Conservation (phyloP, 1,140 invertebrate species). For the Saccostrea cuccullata region DNA sequence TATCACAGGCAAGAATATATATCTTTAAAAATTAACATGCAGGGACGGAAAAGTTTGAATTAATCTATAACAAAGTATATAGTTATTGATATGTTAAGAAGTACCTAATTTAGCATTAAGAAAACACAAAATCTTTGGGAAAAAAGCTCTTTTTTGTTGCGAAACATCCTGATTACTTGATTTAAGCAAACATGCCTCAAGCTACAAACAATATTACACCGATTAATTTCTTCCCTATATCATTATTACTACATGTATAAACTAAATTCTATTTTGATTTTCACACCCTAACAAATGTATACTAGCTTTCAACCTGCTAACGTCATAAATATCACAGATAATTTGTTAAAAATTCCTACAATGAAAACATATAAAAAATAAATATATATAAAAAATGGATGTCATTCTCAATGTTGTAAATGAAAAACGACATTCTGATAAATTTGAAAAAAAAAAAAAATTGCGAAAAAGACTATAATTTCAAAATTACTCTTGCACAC, state of each 20-base stretch:
- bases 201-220: not conserved
- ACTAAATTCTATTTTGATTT: not conserved
- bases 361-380: not conserved
- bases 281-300: not conserved
- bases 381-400: not conserved
- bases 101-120: not conserved
- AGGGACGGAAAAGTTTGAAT: not conserved
- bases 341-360: not conserved
- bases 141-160: not conserved
- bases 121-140: not conserved
- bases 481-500: constrained; percentile 12
- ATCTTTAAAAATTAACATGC: not conserved
- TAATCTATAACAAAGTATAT: not conserved
- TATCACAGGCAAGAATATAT: constrained; percentile 11
- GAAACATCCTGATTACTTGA: not conserved
- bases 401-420: not conserved
- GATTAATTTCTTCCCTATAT: not conserved
- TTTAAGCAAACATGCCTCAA: not conserved
- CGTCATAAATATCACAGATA: not conserved
- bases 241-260: not conserved
- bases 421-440: not conserved
- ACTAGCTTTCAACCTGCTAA: not conserved
- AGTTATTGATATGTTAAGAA: not conserved
- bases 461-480: not conserved
- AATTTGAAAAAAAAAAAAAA: constrained; percentile 19